Base-by-base conservation (phyloP, 2,113 vertebrate genomes). In the Zosterops hypoxanthus region DNA sequence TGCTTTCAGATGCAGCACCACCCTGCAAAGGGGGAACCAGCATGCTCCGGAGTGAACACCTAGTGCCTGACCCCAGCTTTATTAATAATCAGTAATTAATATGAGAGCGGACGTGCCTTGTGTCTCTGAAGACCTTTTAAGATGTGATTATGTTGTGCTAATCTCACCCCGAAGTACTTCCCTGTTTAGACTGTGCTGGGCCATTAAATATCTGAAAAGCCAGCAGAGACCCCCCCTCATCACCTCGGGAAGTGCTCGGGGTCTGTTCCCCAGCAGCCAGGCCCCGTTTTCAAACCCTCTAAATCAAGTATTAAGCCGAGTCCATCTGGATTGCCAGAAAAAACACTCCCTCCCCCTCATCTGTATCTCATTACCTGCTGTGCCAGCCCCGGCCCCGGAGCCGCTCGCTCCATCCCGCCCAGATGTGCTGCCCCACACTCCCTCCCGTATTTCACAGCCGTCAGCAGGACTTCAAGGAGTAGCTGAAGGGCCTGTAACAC, bases 71-170 rank as follows among this genome's bases (percentile, higher is more conserved):
- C 85, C 93, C 79, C 68, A n/a, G 82, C 71, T 83, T 95, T 92
- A 95, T 95, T 93, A 95, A 94, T 90, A 96, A 95, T 82, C 52
- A 88, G 80, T 90, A 95, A 96, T 95, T 90, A 96, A 96, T 94
- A 95, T 46, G 82, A 94, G 53, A 93, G 85, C 76, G 56, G 95
- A 92, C 28, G 25, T 94, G 85, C 82, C 90, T 93, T 91, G 82
- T 93, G 92, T 93, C 96, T 96, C 95, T 23, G 59, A 97, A 96
- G 93, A 91, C 94, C 96, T 95, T 95, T 96, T 95, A 96, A 94
- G 85, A 96, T 88, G 92, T 93, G 94, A 95, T 97, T 97, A 96
- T 96, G 94, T 96, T 96, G 94, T 96, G 93, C 92, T 96, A 94
- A 96, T 97, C 96, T 96, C 82, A 81, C 82, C 80, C 76, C 36